Base-by-base conservation (phyloP, 2,888 invertebrate species). In the Tachina grossa region DNA sequence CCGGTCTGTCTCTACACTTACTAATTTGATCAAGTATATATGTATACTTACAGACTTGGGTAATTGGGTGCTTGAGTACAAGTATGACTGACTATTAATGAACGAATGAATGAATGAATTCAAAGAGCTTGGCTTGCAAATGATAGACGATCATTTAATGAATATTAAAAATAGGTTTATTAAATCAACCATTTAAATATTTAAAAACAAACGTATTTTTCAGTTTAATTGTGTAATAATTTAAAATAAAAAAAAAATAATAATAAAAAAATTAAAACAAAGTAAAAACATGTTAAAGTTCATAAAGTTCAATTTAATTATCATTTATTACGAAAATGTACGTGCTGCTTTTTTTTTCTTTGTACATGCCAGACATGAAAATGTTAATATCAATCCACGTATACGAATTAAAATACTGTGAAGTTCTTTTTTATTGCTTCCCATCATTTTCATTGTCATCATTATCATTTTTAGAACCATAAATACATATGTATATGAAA, bases 1-100 rank as follows among this genome's bases (percentile, higher is more conserved):
- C 80, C 31, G 85, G 87, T 88, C 88, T 88, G 87, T 88, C 89
- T 88, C 84, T 88, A 85, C 87, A 87, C 84, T 57, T 59, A 63
- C 41, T 81, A 76, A 75, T 74, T 69, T 79, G 75, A 69, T 59
- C 69, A 57, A 82, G 57, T 74, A n/a, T 41, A 57, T 31, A 31
- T 22, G 13, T 13, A 3, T 22, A 31, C 31, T 9, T 43, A 49
- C 22, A n/a, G 31, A 49, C 81, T 69, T 75, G 55, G n/a, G 63
- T 47, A 79, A 79, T 65, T 55, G 75, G 63, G 75, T 63, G 71
- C 69, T 75, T 68, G 14, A 53, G 43, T 22, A n/a, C 41, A 68
- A 68, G 49, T 74, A 57, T 49, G 39, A 16, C 31, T 31, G 22
- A 22, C 53, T 55, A 47, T 47, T 65, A 55, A 65, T 55, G 22